phyloP scores from a whole-genome alignment of 2,113 vertebrate genomes.

The Capreolus pygargus region DNA sequence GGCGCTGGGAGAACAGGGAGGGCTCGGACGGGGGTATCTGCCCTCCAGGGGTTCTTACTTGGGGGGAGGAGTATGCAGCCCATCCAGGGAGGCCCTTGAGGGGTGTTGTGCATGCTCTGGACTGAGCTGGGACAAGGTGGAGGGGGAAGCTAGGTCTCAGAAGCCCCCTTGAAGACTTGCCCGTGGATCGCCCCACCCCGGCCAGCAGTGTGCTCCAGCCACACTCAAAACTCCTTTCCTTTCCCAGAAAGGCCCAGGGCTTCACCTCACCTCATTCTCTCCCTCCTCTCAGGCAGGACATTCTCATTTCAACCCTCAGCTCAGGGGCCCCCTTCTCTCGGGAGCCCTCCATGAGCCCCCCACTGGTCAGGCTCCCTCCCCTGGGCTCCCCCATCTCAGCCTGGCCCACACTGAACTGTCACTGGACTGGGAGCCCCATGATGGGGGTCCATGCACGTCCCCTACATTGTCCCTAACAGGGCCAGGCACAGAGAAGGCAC shows the following conservation, averaged over 20 bases:
- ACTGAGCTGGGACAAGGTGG: background rate
- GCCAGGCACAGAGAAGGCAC: background rate
- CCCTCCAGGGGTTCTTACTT: background rate
- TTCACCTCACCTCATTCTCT: background rate
- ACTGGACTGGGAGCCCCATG: background rate
- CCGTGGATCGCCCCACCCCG: background rate
- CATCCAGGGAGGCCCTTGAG: fast-evolving
- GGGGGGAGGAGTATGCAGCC: fast-evolving
- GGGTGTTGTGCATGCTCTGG: fast-evolving
- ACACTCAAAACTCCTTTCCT: background rate
- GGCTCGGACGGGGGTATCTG: background rate
- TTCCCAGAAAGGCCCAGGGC: background rate
- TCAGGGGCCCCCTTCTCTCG: background rate
- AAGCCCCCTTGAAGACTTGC: background rate
- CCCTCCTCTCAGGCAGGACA: background rate
- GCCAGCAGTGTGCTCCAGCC: background rate
- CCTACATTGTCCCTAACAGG: background rate
- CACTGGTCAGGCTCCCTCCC: background rate
- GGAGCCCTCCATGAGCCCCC: background rate
- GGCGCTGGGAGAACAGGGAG: background rate
- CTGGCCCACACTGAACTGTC: background rate
- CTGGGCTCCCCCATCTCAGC: background rate
- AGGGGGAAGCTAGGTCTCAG: background rate
- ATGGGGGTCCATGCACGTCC: background rate
- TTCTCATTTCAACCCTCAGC: background rate